Percentiles rank a stretch among this genome's conserved stretches.
These are phyloP conservation scores for Chamaetylas fuelleborni DNA, from an alignment of 2,113 vertebrate species.

Conservation along the genomic window DNA sequence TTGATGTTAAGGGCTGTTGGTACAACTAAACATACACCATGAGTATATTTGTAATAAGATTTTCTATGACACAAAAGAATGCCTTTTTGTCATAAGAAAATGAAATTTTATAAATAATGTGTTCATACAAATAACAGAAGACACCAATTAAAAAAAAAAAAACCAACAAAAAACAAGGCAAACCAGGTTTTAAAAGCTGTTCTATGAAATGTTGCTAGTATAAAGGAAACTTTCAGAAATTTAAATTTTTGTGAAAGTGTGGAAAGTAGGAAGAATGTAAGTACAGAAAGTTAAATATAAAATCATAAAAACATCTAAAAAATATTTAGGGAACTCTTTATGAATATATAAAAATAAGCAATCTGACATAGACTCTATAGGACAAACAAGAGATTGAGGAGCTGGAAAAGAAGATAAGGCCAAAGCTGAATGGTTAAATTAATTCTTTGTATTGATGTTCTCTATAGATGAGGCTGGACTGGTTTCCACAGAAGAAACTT, in stretches of 20 bases:
- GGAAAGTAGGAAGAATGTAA: background rate
- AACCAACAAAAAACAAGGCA: background rate
- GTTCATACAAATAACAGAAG: background rate
- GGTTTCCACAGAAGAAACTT: background rate
- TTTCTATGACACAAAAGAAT: background rate
- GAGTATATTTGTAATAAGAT: background rate
- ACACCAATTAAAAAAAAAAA: fast-evolving
- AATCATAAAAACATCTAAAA: background rate
- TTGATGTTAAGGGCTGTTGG: background rate
- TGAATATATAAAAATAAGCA: background rate
- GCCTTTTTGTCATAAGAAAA: background rate
- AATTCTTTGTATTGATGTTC: background rate
- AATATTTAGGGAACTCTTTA: background rate
- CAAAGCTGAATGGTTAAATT: background rate
- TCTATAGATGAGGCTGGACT: background rate
- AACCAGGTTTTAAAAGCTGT: background rate
- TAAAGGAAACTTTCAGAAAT: background rate
- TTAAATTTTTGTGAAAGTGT: background rate
- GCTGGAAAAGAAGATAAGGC: background rate
- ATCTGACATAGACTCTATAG: background rate
- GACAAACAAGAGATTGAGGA: background rate
- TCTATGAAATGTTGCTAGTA: background rate
- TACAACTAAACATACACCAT: background rate
- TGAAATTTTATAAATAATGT: background rate
- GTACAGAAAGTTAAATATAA: background rate